Conservation (phyloP, 1,140 invertebrate species). For the Acromyrmex echinatior region DNA sequence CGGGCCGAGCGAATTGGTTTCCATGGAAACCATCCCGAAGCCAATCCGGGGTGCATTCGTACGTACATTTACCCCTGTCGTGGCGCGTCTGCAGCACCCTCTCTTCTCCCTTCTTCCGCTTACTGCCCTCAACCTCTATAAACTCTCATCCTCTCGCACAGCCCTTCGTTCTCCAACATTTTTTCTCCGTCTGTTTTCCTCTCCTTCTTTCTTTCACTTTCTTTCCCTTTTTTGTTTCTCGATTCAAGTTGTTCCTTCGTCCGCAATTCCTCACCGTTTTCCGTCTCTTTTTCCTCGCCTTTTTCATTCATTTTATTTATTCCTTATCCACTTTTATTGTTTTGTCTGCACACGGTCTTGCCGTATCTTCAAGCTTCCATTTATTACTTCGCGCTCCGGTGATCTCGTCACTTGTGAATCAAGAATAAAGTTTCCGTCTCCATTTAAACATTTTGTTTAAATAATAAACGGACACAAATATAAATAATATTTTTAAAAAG, state of each 20-base stretch:
- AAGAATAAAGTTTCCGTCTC: slow-evolving; percentile 20
- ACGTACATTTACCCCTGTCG: slow-evolving; percentile 78
- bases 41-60: slow-evolving; percentile 79
- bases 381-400: slow-evolving; percentile 17
- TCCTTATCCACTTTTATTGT: slow-evolving; percentile 51
- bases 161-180: slow-evolving; percentile 15
- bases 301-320: slow-evolving; percentile 54
- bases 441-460: slow-evolving; percentile 30
- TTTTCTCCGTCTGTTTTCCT: slow-evolving; percentile 20
- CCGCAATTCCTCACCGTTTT: slow-evolving; percentile 22
- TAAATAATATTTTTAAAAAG: neutral
- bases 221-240: neutral
- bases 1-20: slow-evolving; percentile 76
- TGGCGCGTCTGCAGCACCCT: slow-evolving; percentile 72
- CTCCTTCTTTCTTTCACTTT: neutral
- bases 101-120: slow-evolving; percentile 36
- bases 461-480: neutral
- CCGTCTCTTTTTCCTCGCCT: neutral
- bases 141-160: slow-evolving; percentile 16
- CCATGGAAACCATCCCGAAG: slow-evolving; percentile 79
- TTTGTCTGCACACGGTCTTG: slow-evolving; percentile 23
- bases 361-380: slow-evolving; percentile 17
- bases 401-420: slow-evolving; percentile 9
- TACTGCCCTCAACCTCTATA: slow-evolving; percentile 12
- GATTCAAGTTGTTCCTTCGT: slow-evolving; percentile 32